These are phyloP conservation scores for Rhingia campestris DNA, from an alignment of 2,888 invertebrate species.

Conservation along the genomic window DNA sequence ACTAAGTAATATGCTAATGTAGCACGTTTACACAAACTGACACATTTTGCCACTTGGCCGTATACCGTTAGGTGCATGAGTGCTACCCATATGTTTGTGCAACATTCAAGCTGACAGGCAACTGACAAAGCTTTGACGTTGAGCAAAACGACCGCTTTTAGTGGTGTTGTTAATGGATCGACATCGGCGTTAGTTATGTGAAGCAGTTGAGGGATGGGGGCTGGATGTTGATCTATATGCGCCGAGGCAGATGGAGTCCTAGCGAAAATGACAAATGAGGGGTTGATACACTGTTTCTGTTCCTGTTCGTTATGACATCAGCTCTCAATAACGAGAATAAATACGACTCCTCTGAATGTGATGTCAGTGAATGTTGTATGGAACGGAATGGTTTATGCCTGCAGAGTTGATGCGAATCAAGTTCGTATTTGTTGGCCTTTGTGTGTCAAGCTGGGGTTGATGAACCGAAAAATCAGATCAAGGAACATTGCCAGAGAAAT, in stretches of 20 bases:
- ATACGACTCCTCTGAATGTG: constrained; percentile 17
- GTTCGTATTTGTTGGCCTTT: constrained; percentile 11
- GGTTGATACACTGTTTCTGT: constrained; percentile 9
- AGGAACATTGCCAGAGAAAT: constrained; percentile 64
- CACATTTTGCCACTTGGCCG: constrained; percentile 31
- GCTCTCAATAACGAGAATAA: constrained; percentile 48
- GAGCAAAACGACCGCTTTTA: constrained; percentile 59
- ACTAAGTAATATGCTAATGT: constrained; percentile 69
- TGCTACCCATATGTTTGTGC: constrained; percentile 50
- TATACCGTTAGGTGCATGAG: constrained; percentile 27
- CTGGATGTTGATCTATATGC: background rate
- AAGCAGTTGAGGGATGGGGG: background rate
- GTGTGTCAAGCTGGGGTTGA: constrained; percentile 25
- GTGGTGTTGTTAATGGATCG: constrained; percentile 70
- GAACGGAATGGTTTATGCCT: background rate
- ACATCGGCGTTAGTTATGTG: constrained; percentile 7
- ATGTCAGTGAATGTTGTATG: constrained; percentile 6
- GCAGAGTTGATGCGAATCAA: background rate
- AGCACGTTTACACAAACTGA: constrained; percentile 63
- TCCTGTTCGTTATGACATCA: constrained; percentile 56
- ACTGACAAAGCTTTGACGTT: constrained; percentile 69
- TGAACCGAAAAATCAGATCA: constrained; percentile 60
- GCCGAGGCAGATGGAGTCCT: background rate
- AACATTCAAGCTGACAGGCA: constrained; percentile 60
- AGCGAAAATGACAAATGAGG: constrained; percentile 44